These are phyloP conservation scores for Polylopha cassiicola DNA, from an alignment of 2,888 invertebrate genomes.

Conservation along the genomic window DNA sequence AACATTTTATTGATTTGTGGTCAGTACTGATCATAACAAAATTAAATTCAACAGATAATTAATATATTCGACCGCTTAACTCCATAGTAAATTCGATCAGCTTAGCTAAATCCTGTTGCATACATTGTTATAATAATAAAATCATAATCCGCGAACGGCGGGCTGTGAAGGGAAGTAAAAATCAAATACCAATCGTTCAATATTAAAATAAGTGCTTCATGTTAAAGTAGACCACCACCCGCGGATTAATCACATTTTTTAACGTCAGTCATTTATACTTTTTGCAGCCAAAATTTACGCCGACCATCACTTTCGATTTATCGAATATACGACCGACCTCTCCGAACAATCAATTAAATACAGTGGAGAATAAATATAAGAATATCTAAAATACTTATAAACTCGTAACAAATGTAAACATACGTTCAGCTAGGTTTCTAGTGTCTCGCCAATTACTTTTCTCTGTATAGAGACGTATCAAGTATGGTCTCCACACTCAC, in stretches of 20 bases:
- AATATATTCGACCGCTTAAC: conserved; percentile 69
- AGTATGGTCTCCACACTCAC: conserved; percentile 52
- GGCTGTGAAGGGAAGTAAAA: conserved; percentile 33
- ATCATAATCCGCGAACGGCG: conserved; percentile 45
- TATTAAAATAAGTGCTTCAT: conserved; percentile 36
- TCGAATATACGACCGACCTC: conserved; percentile 43
- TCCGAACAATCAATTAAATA: conserved; percentile 61
- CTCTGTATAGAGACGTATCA: conserved; percentile 42
- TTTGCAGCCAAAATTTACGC: conserved; percentile 34
- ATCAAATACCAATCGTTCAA: conserved; percentile 28
- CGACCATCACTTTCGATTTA: conserved; percentile 33
- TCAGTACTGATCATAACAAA: conserved; percentile 59
- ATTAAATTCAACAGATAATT: conserved; percentile 61
- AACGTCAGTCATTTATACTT: conserved; percentile 59
- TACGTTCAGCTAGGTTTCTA: conserved; percentile 60
- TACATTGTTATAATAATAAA: conserved; percentile 40
- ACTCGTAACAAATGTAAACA: conserved; percentile 78
- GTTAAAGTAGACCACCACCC: conserved; percentile 40
- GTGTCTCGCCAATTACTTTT: conserved; percentile 55
- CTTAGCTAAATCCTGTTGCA: conserved; percentile 61
- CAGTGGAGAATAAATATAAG: conserved; percentile 81
- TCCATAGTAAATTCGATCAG: conserved; percentile 77
- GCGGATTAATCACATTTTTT: conserved; percentile 45
- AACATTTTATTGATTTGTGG: conserved; percentile 56
- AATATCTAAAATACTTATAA: conserved; percentile 83